A percentile compares a stretch with the other conserved stretches of the same genome.
These are phyloP conservation scores for Trichoplusia ni DNA, from an alignment of 1,140 invertebrate genomes.

Conservation along the genomic window DNA sequence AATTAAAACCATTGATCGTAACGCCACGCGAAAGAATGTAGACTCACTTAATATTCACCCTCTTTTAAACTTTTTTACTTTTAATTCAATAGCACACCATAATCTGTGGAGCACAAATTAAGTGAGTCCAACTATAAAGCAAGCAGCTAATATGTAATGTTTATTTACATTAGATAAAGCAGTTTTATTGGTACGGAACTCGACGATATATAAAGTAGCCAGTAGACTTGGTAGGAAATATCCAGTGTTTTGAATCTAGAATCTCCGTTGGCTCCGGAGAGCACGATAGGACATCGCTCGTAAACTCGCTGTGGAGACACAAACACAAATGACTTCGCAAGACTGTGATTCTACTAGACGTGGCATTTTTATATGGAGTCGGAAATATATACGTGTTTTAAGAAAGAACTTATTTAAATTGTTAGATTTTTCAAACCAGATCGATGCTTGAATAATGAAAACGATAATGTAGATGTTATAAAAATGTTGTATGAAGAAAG, in stretches of 20 bases:
- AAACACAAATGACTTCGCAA: slow-evolving; percentile 52
- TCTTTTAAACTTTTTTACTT: too few species aligned
- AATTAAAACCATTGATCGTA: too few species aligned
- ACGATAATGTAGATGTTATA: too few species aligned
- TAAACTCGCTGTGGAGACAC: slow-evolving; percentile 60
- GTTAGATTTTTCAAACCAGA: too few species aligned
- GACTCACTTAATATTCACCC: too few species aligned
- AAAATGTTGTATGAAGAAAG: too few species aligned
- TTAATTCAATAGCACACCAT: too few species aligned
- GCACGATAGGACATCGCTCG: slow-evolving; percentile 64
- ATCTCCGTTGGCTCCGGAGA: slow-evolving; percentile 55
- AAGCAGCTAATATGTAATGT: slow-evolving; percentile 38
- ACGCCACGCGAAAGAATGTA: too few species aligned
- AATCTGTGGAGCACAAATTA: too few species aligned
- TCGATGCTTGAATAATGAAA: too few species aligned
- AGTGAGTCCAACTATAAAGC: background rate
- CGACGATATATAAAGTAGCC: slow-evolving; percentile 50
- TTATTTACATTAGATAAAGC: slow-evolving; percentile 34
- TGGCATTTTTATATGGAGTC: background rate
- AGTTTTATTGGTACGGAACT: slow-evolving; percentile 52
- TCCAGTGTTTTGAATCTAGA: slow-evolving; percentile 56
- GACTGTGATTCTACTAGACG: slow-evolving; percentile 44
- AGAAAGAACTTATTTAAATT: too few species aligned
- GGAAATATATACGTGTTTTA: too few species aligned
- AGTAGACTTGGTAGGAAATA: slow-evolving; percentile 42